Evolutionary conservation across 2,797 vertebrate species (phyloP), one percentile per base, ranked within the genome.

Genomic region (Paramormyrops hopkinsi): DNA sequence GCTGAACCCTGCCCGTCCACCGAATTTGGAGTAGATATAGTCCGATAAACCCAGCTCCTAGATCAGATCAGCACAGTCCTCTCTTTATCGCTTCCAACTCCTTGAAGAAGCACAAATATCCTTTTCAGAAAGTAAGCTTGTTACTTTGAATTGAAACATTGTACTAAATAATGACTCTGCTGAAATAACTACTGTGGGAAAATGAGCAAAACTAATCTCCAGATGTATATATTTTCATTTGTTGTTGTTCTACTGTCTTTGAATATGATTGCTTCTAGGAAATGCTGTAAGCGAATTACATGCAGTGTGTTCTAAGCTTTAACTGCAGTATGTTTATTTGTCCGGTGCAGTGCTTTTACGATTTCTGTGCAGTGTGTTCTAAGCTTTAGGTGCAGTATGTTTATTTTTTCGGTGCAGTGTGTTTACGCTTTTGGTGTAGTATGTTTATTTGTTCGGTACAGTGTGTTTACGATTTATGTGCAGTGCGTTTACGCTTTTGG

Each of bases 61-160:
- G 54, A 65, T 22, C 46, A 33, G 51, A 83, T 51, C 51, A 56
- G 22, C 14, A 6, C 53, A 86, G 51, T 56, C 29, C 29, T 6
- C 84, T 4, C 7, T 50, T 50, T 59, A 29, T 41, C 2, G 0
- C 85, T 14, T 25, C 41, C 7, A 25, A 25, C 2, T 12, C 88
- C 44, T 25, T 33, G 62, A 62, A 65, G 29, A 65, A 69, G 82
- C 82, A 25, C 19, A 85, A 29, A 54, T 51, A 62, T 7, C 56
- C 29, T 50, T 89, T 65, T 65, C 25, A 11, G 84, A 46, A 85
- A 56, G 82, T 14, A 17, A 8, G 54, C 46, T 82, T 29, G 41
- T 89, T 37, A 89, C 79, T 89, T 89, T 86, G 88, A 69, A 73
- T 29, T 86, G 59, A 44, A 84, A 59, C 88, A 33, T 22, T 54